Evolutionary conservation across 2,797 vertebrate genomes (phyloP).

Genomic region (Streptopelia turtur): DNA sequence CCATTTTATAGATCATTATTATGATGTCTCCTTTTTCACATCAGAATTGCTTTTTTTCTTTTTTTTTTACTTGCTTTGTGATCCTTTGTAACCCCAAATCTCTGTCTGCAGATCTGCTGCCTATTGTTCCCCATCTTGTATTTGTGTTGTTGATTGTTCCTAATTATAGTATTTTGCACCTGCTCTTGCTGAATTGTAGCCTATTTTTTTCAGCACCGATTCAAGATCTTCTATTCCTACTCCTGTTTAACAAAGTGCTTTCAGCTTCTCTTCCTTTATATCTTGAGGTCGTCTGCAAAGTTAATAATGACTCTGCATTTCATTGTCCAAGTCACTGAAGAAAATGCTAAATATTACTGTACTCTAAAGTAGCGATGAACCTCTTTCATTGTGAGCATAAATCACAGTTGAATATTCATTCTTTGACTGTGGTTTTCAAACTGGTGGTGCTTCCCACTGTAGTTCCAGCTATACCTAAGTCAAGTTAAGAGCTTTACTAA

Average conservation of each 20-base stretch:
- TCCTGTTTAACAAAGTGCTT: not conserved
- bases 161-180: not conserved
- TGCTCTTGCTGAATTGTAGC: not conserved
- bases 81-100: not conserved
- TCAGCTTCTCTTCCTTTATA: not conserved
- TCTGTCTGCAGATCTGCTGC: not conserved
- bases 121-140: not conserved
- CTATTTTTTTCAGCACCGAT: not conserved
- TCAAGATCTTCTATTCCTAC: not conserved
- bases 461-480: not conserved
- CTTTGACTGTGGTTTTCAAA: not conserved
- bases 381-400: not conserved
- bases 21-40: not conserved
- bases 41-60: not conserved
- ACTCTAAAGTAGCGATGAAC: fast-evolving
- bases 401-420: not conserved
- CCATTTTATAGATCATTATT: fast-evolving
- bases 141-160: not conserved
- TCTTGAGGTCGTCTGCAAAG: not conserved
- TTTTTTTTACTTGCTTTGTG: not conserved
- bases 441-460: not conserved
- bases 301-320: not conserved
- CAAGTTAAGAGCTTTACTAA: not conserved
- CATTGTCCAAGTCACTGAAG: not conserved
- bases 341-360: not conserved